Conservation (phyloP, 1,140 invertebrate genomes). For the Globodera rostochiensis region DNA sequence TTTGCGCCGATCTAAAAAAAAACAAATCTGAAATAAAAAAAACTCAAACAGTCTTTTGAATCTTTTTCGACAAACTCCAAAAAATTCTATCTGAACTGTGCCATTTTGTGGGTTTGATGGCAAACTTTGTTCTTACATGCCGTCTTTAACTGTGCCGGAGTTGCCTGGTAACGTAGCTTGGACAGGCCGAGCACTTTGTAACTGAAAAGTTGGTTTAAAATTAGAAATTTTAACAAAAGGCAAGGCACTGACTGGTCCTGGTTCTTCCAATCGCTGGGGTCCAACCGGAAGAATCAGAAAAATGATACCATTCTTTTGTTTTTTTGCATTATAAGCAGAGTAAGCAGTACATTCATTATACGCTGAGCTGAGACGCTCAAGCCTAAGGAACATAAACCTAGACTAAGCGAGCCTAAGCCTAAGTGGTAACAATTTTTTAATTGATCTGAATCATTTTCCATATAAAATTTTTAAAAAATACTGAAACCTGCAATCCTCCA, state of each 20-base stretch:
- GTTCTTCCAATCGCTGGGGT: slow-evolving; percentile 53
- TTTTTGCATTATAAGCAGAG: too few species aligned
- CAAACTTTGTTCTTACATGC: slow-evolving; percentile 44
- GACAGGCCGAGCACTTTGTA: slow-evolving; percentile 52
- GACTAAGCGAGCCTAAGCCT: too few species aligned
- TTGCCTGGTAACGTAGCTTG: slow-evolving; percentile 51
- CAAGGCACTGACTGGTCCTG: slow-evolving; percentile 47
- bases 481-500: neutral
- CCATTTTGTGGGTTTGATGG: too few species aligned
- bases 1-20: slow-evolving; percentile 75
- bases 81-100: neutral
- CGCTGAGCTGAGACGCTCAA: too few species aligned
- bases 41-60: neutral
- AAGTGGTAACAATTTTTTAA: too few species aligned
- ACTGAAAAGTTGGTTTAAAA: slow-evolving; percentile 5
- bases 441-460: neutral
- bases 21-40: neutral
- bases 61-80: neutral
- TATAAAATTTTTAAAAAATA: slow-evolving; percentile 2
- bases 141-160: slow-evolving; percentile 47
- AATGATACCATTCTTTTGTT: too few species aligned
- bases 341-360: too few species aligned
- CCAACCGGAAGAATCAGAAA: slow-evolving; percentile 26
- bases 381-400: too few species aligned
- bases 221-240: neutral